A percentile compares a stretch with the other conserved stretches of the same genome.
Evolutionary conservation across 92 coral and sea anemone genomes (phyloP).

Genomic region (Zoanthus sociatus): DNA sequence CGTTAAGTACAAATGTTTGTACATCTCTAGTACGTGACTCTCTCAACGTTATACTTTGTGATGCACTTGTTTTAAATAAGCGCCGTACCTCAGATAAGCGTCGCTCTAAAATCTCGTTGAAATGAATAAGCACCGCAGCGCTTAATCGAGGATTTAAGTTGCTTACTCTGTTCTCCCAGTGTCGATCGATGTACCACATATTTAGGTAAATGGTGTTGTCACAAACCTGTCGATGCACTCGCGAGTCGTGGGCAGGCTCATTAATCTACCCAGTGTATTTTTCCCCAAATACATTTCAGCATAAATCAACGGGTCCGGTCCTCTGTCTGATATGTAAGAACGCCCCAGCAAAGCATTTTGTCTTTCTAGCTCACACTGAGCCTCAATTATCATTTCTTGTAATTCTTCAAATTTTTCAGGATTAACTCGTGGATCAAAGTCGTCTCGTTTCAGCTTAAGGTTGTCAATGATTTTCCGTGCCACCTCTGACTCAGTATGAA

Average conservation of each 20-base stretch:
- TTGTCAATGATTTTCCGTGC: constrained; percentile 80
- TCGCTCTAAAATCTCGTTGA: too few relatives aligned
- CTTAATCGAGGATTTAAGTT: too few relatives aligned
- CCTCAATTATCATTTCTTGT: constrained; percentile 73
- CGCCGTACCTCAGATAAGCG: too few relatives aligned
- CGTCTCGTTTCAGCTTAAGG: constrained; percentile 74
- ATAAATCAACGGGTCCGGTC: constrained; percentile 91
- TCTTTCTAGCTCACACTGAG: constrained; percentile 68
- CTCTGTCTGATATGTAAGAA: constrained; percentile 89
- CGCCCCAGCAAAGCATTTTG: constrained; percentile 49
- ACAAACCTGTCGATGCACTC: constrained; percentile 81
- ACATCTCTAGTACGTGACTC: too few relatives aligned
- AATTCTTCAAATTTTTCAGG: constrained; percentile 70
- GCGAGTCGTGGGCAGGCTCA: constrained; percentile 55
- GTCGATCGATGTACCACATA: neutral
- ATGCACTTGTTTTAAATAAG: too few relatives aligned
- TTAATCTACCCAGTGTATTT: constrained; percentile 57
- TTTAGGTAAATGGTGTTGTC: neutral
- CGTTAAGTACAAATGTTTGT: too few relatives aligned
- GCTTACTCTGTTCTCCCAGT: neutral
- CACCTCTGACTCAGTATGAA: constrained; percentile 76
- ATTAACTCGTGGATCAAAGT: constrained; percentile 77
- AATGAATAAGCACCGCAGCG: too few relatives aligned
- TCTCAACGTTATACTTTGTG: too few relatives aligned
- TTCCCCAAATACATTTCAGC: constrained; percentile 76